phyloP scores from a whole-genome alignment of 2,888 invertebrate species.

The Pyralis farinalis region DNA sequence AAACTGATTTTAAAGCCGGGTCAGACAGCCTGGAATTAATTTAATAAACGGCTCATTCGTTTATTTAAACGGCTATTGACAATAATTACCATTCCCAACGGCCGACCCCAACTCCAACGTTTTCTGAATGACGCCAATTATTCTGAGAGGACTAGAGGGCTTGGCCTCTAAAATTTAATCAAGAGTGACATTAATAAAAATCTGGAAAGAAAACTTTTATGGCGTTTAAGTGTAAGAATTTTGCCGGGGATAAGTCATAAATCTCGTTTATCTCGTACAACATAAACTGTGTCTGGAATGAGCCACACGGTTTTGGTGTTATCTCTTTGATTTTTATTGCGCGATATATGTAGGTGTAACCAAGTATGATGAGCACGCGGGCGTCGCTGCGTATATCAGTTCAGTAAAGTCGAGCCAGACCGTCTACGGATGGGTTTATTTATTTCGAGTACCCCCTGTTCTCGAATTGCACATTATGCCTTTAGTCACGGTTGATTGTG shows the following conservation, averaged over 20 bases:
- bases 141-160: constrained; percentile 7
- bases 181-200: constrained; percentile 9
- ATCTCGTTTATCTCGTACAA: neutral
- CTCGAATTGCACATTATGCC: too few relatives aligned
- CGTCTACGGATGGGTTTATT: too few relatives aligned
- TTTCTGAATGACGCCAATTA: constrained; percentile 23
- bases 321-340: neutral
- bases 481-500: too few relatives aligned
- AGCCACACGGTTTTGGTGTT: neutral
- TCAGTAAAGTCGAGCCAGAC: too few relatives aligned
- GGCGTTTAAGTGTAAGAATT: neutral
- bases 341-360: too few relatives aligned
- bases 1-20: constrained; percentile 10
- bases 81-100: constrained; percentile 24
- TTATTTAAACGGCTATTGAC: constrained; percentile 23
- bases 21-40: constrained; percentile 20
- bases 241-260: neutral
- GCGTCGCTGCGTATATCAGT: too few relatives aligned
- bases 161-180: constrained; percentile 10
- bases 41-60: constrained; percentile 24
- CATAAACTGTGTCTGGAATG: neutral
- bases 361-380: too few relatives aligned
- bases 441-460: too few relatives aligned
- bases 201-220: constrained; percentile 3
- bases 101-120: constrained; percentile 13